Conservation (phyloP, 1,140 invertebrate species). For the Probaryconus sp. region DNA sequence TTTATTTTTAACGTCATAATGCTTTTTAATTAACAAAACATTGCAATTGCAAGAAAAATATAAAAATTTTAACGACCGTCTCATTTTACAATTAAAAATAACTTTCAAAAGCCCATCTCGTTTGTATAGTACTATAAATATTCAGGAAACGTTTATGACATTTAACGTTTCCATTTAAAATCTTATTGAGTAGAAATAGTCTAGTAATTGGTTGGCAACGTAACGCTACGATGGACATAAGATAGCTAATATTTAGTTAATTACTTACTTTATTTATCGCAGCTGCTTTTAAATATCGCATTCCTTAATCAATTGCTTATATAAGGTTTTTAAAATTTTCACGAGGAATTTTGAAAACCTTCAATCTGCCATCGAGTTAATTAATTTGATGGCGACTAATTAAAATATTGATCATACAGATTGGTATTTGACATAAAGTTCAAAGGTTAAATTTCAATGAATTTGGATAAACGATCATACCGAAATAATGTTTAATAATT, state of each 20-base stretch:
- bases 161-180: constrained; percentile 32
- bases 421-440: too few relatives aligned
- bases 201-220: constrained; percentile 31
- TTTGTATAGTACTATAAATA: constrained; percentile 17
- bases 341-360: too few relatives aligned
- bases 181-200: constrained; percentile 34
- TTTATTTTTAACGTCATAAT: too few relatives aligned
- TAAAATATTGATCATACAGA: too few relatives aligned
- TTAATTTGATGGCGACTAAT: too few relatives aligned
- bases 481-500: too few relatives aligned
- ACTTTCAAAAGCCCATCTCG: constrained; percentile 3
- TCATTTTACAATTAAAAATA: constrained; percentile 10
- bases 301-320: constrained; percentile 22
- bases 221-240: constrained; percentile 16
- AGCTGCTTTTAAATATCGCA: constrained; percentile 16
- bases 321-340: neutral
- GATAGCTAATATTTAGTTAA: constrained; percentile 33
- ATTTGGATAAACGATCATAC: too few relatives aligned
- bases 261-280: constrained; percentile 17
- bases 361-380: too few relatives aligned
- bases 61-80: neutral
- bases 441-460: too few relatives aligned
- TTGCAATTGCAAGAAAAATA: too few relatives aligned
- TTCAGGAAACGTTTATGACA: constrained; percentile 20
- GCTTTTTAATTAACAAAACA: too few relatives aligned